Base-by-base conservation (phyloP, 35 echinoderm and acorn worm genomes). In the Amphiura filiformis region DNA sequence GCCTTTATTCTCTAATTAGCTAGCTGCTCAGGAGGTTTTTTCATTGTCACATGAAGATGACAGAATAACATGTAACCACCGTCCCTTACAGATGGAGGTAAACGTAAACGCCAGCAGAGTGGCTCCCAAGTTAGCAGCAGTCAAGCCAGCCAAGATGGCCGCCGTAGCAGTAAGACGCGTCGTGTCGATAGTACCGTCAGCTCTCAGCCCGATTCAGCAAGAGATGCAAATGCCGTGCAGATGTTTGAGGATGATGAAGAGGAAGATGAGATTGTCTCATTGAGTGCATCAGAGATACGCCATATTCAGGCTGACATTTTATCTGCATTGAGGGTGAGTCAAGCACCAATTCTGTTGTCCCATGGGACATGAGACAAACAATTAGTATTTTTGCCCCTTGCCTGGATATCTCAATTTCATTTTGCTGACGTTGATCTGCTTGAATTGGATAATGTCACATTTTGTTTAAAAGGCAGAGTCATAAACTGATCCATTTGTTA, bases 211-310 rank as follows among this genome's bases (percentile, higher is more conserved):
- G 57, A 87, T 26, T 7, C 3, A 0, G 34, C 12, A 32, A 70
- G 23, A 15, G 91, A 87, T 31, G 78, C n/a, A 23, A 85, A 37
- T 28, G 77, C 85, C 9, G 91, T 88, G 1, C 84, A 82, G 32
- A 80, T 77, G 31, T 81, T 88, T 13, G 95, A 97, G 32, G 91
- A 93, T 5, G 93, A 91, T 35, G 85, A 47, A 0, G 91, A 97
- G 7, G 61, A 82, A 38, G 91, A 88, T 14, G 84, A 83, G 40
- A 57, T 93, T 14, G 82, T 32, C 78, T 39, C 57, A 61, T 64
- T 97, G 76, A 91, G 88, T 18, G 75, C 92, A 18, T 86, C 85
- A 36, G 95, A 97, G 57, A 75, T 91, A 26, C 76, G 57, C 35
- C 80, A 80, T 18, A 86, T 97, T 28, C 82, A 93, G 49, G 35